phyloP scores from a whole-genome alignment of 2,888 invertebrate genomes.

The Chloroclysta siterata region DNA sequence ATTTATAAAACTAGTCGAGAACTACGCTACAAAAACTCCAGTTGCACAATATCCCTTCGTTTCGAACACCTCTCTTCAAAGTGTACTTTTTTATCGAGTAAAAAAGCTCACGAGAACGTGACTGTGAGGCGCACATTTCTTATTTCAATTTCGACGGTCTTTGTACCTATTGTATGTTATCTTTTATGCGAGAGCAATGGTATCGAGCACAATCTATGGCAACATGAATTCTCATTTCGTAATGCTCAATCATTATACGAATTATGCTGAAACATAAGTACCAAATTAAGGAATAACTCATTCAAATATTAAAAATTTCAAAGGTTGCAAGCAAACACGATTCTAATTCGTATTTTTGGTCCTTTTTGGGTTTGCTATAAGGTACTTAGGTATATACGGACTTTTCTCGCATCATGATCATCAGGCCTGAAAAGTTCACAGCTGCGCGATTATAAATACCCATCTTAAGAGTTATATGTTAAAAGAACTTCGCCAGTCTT shows the following conservation, averaged over 20 bases:
- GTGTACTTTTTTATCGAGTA: constrained; percentile 41
- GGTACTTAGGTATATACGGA: too few relatives aligned
- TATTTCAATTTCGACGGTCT: constrained; percentile 42
- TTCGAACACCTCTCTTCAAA: constrained; percentile 47
- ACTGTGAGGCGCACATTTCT: constrained; percentile 47
- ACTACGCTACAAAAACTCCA: constrained; percentile 57
- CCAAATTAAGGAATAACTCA: constrained; percentile 22
- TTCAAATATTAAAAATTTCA: constrained; percentile 1
- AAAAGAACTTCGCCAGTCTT: constrained; percentile 7
- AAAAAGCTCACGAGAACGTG: constrained; percentile 45
- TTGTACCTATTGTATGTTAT: constrained; percentile 47
- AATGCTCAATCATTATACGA: constrained; percentile 28
- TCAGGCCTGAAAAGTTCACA: too few relatives aligned
- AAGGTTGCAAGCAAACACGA: not conserved
- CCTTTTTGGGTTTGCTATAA: not conserved
- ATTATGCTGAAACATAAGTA: constrained; percentile 18
- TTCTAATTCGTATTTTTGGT: not conserved
- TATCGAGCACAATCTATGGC: constrained; percentile 29
- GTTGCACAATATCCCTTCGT: constrained; percentile 57
- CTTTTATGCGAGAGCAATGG: constrained; percentile 42
- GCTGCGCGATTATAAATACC: too few relatives aligned
- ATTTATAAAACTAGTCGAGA: constrained; percentile 62
- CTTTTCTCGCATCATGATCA: too few relatives aligned
- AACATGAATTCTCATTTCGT: constrained; percentile 23
- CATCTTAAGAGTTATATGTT: not conserved